Evolutionary conservation across 2,113 vertebrate species (phyloP), one percentile per base, ranked within the genome.

Genomic region (Setophaga kirtlandii): DNA sequence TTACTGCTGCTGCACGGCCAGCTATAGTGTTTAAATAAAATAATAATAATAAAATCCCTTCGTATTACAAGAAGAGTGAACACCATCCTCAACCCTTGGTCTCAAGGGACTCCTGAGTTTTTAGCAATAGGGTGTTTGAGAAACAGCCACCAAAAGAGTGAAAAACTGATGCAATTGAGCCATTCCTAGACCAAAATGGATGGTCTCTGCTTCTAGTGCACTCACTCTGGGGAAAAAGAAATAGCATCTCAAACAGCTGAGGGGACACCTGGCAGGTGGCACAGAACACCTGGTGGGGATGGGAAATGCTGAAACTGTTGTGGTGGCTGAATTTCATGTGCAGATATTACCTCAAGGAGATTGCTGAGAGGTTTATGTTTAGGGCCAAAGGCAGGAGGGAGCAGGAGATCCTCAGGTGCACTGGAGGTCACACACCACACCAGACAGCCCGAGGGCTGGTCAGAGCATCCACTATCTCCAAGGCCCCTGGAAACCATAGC

Each of bases 61-160:
- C 11, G 8, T 85, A 17, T 83, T 95, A 70, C 59, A 94, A 83
- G n/a, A 37, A 92, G 78, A 92, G 81, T 1, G 12, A 86, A 30
- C 47, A 55, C 71, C 35, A 28, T 64, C 76, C 90, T 88, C 73
- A 82, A 11, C 17, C n/a, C 27, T 63, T 25, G 19, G 56, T 94
- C 86, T 89, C 74, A 58, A 50, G 89, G 70, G 84, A 64, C 31
- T 88, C 68, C 15, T 67, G 18, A 39, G n/a, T 49, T 94, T 71
- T 90, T 92, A 91, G 64, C 67, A 94, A 25, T 4, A 39, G 19
- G 30, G 18, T 71, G 64, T 77, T 87, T 90, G 87, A 92, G 69
- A 86, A 93, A 74, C 49, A 94, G 31, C 77, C 60, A 58, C 62
- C 25, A 31, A 69, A 37, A 27, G 44, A 90, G 37, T 33, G 78